Evolutionary conservation across 2,888 invertebrate species (phyloP), one percentile per base, ranked within the genome.

Genomic region (Chydorus sphaericus): DNA sequence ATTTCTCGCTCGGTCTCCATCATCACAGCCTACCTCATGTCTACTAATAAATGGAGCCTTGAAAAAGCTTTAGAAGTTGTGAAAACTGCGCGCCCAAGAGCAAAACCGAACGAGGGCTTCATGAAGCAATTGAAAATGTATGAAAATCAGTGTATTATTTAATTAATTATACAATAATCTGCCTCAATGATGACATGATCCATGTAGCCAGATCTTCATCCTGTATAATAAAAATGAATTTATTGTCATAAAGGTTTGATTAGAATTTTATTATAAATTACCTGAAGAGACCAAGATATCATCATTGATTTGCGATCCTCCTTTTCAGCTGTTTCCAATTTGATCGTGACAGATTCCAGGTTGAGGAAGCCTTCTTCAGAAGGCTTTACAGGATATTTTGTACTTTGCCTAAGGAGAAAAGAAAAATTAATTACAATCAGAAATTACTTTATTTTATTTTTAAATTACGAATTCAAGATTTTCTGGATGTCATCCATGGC

Each of bases 151-250:
- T 18, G 44, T 7, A 44, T 44, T 26, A 4, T 10, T 26, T 8
- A 44, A 7, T 6, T 44, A 6, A 23, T 44, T 28, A 26, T 11
- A 44, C 44, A 23, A 44, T 44, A 4, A 44, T 28, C 28, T 44
- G 44, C 18, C 44, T 14, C 28, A 44, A n/a, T 23, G 44, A 44
- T 4, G 84, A 84, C 62, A 91, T 75, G 65, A 93, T 83, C 64
- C 85, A 88, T 70, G 88, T 89, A 29, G 93, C 93, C 61, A 94
- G 76, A 69, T 92, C 91, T 72, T 94, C 93, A 71, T 93, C 93
- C 73, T 93, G 62, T 4, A 65, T 63, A 33, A 55, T 55, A 59
- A 59, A 59, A 54, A 59, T 37, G 58, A 49, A 49, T 29, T 26
- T 11, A 51, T 50, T 23, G 56, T 36, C 38, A 5, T 28, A 29